Evolutionary conservation across 2,113 vertebrate species (phyloP), one percentile per base, ranked within the genome.

Genomic region (Carettochelys insculpta): DNA sequence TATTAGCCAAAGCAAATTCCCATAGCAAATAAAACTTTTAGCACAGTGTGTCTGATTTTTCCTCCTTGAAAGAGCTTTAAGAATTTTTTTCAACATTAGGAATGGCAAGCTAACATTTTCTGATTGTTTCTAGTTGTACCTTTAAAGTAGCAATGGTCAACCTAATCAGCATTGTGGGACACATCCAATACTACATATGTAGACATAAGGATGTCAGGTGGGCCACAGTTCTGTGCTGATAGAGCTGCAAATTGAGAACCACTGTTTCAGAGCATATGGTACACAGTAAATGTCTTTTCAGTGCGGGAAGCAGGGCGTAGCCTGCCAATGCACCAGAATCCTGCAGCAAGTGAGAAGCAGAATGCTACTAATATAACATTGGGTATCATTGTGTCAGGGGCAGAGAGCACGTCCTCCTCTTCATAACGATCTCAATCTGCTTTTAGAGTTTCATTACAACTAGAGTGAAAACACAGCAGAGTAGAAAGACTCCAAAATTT

Each of bases 1-100:
- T 94, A 95, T 95, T 87, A 96, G 92, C 94, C 96, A 96, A 95
- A 95, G 95, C 81, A 95, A 97, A 96, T 96, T 97, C 97, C 96
- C 95, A 54, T 5, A 94, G 93, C 90, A 96, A 97, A 97, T 88
- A 92, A 94, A 97, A 93, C 90, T 90, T 95, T 90, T 52, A 95
- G 89, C 75, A 0, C 1, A 95, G 84, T 4, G 51, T 73, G 82
- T 65, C 71, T 86, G 68, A 81, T 58, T 91, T 92, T 92, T 81
- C 75, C 86, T 89, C 4, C 4, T n/a, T 56, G 27, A 56, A 56
- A 56, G 54, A 47, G 82, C 83, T 84, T 84, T 52, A 91, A 88
- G 77, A 53, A 83, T 84, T 92, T 89, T 92, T 80, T 54, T 45
- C 52, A 86, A 43, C 61, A 13, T 41, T 52, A 48, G 17, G 24